Evolutionary conservation across 1,140 invertebrate species (phyloP).

Genomic region (Drosophila eugracilis): DNA sequence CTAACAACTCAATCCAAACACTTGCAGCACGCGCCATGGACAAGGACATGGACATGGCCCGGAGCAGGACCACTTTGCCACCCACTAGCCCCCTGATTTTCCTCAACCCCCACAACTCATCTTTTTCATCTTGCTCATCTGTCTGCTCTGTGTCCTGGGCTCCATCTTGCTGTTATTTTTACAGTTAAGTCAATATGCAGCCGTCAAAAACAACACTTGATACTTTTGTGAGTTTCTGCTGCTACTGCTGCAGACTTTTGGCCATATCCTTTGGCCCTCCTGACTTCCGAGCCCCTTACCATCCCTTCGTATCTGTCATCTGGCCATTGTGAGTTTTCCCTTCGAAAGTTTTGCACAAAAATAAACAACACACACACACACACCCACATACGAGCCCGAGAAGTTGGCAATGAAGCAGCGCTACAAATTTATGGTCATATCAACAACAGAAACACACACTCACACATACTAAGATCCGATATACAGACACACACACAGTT

Average conservation of each 20-base stretch:
- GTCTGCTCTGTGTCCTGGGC: slow-evolving; percentile 38
- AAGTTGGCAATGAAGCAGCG: slow-evolving; percentile 63
- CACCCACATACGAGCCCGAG: slow-evolving; percentile 2
- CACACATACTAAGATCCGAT: slow-evolving; percentile 1
- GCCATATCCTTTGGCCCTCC: slow-evolving; percentile 15
- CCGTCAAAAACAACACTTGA: slow-evolving; percentile 83
- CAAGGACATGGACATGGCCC: slow-evolving; percentile 56
- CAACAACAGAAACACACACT: slow-evolving; percentile 53
- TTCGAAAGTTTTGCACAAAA: slow-evolving; percentile 64
- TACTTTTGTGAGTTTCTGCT: slow-evolving; percentile 78
- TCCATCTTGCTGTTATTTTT: slow-evolving; percentile 64
- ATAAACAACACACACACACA: slow-evolving; percentile 44
- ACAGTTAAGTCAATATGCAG: slow-evolving; percentile 83
- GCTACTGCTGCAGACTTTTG: slow-evolving; percentile 42
- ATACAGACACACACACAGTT: neutral
- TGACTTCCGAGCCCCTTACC: neutral
- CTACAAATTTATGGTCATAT: slow-evolving; percentile 77
- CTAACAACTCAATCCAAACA: slow-evolving; percentile 83
- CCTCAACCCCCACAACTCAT: slow-evolving; percentile 23
- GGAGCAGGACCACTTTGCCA: slow-evolving; percentile 5
- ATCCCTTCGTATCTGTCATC: slow-evolving; percentile 52
- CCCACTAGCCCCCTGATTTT: slow-evolving; percentile 1
- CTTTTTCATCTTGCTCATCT: slow-evolving; percentile 60
- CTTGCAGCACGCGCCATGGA: slow-evolving; percentile 71
- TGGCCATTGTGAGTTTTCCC: slow-evolving; percentile 75